Evolutionary conservation across 2,888 invertebrate species (phyloP).

Genomic region (Hirudinaria manillensis): DNA sequence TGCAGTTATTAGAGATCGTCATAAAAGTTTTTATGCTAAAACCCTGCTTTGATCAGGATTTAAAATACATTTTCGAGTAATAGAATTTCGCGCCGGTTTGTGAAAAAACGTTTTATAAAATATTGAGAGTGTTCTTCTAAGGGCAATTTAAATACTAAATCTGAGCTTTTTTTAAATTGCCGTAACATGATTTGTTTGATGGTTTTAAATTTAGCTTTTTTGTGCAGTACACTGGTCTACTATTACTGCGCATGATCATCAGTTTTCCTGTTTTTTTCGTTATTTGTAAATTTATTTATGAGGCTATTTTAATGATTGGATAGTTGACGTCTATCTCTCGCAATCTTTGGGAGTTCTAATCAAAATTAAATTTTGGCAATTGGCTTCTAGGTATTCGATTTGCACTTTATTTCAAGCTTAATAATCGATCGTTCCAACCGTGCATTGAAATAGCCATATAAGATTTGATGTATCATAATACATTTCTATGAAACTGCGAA

Average conservation of each 20-base stretch:
- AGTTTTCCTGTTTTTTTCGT: slow-evolving; percentile 13
- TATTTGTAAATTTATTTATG: slow-evolving; percentile 10
- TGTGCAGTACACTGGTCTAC: slow-evolving; percentile 18
- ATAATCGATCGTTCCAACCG: not conserved
- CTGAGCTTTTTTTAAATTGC: no score
- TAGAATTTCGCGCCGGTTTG: no score
- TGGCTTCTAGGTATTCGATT: not conserved
- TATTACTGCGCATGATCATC: slow-evolving; percentile 20
- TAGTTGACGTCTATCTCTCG: not conserved
- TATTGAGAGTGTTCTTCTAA: no score
- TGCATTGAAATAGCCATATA: not conserved
- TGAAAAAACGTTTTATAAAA: no score
- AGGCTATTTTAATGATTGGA: not conserved
- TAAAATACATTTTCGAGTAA: no score
- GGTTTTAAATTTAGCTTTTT: not conserved
- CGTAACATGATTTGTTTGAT: no score
- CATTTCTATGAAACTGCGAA: not conserved
- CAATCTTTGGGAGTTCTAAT: not conserved
- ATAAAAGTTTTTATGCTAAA: no score
- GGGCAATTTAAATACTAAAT: no score
- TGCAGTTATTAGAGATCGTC: no score
- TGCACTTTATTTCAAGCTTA: not conserved
- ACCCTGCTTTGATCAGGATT: no score
- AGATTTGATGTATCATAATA: not conserved
- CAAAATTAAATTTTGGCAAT: not conserved